Conservation (phyloP, 2,113 vertebrate genomes). For the Ciconia maguari region DNA sequence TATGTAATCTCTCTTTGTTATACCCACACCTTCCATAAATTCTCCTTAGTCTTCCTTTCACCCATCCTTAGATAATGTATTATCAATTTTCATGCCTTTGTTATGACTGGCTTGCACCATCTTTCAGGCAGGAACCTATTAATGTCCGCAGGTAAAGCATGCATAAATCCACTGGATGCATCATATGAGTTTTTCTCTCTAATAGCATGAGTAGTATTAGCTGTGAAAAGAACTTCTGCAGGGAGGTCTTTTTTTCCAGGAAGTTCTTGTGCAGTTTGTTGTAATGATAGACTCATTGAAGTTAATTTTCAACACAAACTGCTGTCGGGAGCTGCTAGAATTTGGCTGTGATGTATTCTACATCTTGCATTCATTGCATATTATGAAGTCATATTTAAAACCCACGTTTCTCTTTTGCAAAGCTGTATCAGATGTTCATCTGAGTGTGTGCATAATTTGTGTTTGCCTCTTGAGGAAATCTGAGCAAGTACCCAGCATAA, state of each 20-base stretch:
- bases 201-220: not conserved
- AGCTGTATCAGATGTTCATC: not conserved
- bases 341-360: not conserved
- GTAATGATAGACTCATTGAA: not conserved
- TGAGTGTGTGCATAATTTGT: not conserved
- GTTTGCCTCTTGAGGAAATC: not conserved
- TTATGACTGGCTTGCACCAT: not conserved
- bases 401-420: not conserved
- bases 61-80: not conserved
- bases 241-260: not conserved
- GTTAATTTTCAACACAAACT: not conserved
- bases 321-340: not conserved
- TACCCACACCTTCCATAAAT: not conserved
- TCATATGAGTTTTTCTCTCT: not conserved
- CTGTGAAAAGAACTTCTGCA: not conserved
- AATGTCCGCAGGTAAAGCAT: not conserved
- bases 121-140: not conserved
- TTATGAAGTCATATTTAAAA: not conserved
- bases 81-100: not conserved
- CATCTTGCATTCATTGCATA: not conserved
- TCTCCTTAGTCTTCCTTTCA: not conserved
- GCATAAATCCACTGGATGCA: not conserved
- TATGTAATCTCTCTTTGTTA: not conserved
- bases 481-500: not conserved
- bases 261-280: not conserved